A percentile compares a stretch with the other conserved stretches of the same genome.
phyloP scores from a whole-genome alignment of 1,140 invertebrate genomes.

The Sycophila sp. region DNA sequence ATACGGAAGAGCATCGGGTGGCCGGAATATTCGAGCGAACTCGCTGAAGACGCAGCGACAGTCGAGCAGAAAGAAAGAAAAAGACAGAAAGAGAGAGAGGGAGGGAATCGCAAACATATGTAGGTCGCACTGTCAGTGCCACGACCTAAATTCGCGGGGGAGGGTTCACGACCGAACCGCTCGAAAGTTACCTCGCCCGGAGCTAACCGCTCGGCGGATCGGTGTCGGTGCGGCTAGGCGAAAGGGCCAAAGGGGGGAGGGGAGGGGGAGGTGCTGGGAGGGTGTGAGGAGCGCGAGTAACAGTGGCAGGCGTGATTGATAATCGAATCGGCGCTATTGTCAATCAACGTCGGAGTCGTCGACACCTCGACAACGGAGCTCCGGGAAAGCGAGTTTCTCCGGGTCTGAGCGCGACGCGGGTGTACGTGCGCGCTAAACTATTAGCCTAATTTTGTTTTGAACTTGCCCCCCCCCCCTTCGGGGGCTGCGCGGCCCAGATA shows the following conservation, averaged over 20 bases:
- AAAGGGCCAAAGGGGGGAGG: too few relatives aligned
- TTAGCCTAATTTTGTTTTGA: too few relatives aligned
- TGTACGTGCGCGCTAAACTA: too few relatives aligned
- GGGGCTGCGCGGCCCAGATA: too few relatives aligned
- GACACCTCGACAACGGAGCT: not conserved
- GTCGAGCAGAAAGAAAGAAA: too few relatives aligned
- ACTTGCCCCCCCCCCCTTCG: too few relatives aligned
- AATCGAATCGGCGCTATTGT: not conserved
- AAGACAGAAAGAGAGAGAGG: constrained; percentile 27
- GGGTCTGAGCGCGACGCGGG: too few relatives aligned
- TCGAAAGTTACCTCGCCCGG: constrained; percentile 38
- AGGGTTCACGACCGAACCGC: constrained; percentile 14
- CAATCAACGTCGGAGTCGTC: not conserved
- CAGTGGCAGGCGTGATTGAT: not conserved
- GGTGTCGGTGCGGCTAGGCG: too few relatives aligned
- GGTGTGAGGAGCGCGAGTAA: not conserved
- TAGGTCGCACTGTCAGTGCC: constrained; percentile 56
- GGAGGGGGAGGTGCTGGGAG: too few relatives aligned
- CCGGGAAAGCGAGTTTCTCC: too few relatives aligned
- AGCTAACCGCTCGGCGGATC: constrained; percentile 15
- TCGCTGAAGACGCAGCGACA: too few relatives aligned
- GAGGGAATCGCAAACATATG: constrained; percentile 42
- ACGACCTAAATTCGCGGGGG: constrained; percentile 47
- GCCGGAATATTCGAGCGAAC: constrained; percentile 17
- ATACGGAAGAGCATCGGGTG: constrained; percentile 31